Conservation (phyloP, 1,140 invertebrate genomes). For the Psilanteris sp. region DNA sequence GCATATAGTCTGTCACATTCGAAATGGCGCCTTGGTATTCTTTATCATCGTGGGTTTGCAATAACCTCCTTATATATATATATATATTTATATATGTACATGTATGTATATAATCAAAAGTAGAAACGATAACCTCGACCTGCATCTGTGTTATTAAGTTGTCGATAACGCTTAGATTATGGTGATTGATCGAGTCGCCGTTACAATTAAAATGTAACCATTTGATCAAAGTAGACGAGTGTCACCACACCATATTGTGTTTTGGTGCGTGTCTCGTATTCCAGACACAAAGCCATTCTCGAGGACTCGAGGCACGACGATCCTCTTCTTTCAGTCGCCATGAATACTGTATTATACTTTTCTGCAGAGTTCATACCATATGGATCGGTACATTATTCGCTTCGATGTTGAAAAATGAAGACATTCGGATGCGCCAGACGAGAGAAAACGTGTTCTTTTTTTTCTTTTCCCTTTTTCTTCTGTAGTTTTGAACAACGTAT, state of each 20-base stretch:
- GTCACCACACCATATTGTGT: slow-evolving; percentile 11
- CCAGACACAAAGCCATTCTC: slow-evolving; percentile 35
- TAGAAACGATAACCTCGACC: no score
- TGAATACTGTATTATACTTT: slow-evolving; percentile 58
- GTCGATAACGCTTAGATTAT: not conserved
- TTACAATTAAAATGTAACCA: slow-evolving; percentile 33
- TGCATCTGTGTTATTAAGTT: not conserved
- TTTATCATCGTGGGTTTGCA: no score
- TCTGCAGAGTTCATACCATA: slow-evolving; percentile 43
- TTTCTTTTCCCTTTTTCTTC: slow-evolving; percentile 28
- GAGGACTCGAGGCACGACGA: slow-evolving; percentile 25
- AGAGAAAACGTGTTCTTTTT: slow-evolving; percentile 2
- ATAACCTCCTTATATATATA: no score
- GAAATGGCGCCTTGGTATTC: no score
- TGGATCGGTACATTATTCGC: slow-evolving; percentile 57
- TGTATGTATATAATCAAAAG: no score
- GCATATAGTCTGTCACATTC: no score
- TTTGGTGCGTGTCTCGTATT: slow-evolving; percentile 21
- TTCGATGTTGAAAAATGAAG: slow-evolving; percentile 51
- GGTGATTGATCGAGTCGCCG: slow-evolving; percentile 8
- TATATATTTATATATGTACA: no score
- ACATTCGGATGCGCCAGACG: slow-evolving; percentile 43
- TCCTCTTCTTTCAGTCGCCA: slow-evolving; percentile 40
- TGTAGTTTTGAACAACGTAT: slow-evolving; percentile 32
- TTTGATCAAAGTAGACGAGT: slow-evolving; percentile 16